A percentile compares a stretch with the other conserved stretches of the same genome.
Conservation (phyloP, 2,888 invertebrate species). For the Abscondita cerata region DNA sequence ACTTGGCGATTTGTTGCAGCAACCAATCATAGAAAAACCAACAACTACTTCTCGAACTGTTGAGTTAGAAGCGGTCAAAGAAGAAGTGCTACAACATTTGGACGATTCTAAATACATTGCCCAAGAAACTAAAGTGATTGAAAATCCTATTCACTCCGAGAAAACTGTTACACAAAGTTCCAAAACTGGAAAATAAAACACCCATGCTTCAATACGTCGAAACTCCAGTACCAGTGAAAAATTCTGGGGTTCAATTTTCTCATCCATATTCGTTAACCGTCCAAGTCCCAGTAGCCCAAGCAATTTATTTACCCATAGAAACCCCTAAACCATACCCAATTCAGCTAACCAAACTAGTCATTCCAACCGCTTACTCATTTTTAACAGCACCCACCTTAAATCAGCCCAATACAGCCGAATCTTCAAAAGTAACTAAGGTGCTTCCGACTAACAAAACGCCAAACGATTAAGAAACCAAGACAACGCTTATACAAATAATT, state of each 20-base stretch:
- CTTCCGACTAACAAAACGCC: no score
- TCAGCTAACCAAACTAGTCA: conserved; percentile 38
- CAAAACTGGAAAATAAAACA: conserved; percentile 57
- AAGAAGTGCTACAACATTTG: no score
- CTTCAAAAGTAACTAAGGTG: conserved; percentile 39
- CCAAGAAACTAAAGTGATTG: not conserved
- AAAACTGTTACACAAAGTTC: no score
- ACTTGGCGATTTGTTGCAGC: conserved; percentile 18
- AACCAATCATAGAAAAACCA: conserved; percentile 7
- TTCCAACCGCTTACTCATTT: conserved; percentile 41
- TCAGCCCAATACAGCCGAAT: no score
- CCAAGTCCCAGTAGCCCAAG: conserved; percentile 61
- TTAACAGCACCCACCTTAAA: conserved; percentile 47
- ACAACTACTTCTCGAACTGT: not conserved
- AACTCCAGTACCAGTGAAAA: conserved; percentile 49
- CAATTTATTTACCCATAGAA: conserved; percentile 29
- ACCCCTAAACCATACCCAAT: conserved; percentile 42
- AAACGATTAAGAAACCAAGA: not conserved
- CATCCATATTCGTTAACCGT: conserved; percentile 56
- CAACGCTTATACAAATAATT: conserved; percentile 16
- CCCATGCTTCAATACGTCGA: conserved; percentile 57
- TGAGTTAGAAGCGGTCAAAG: conserved; percentile 39
- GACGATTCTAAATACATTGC: not conserved
- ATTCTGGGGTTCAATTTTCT: conserved; percentile 63
- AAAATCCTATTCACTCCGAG: not conserved